Percentiles rank a stretch among this genome's conserved stretches.
Evolutionary conservation across 2,113 vertebrate genomes (phyloP).

Genomic region (Glaucomys volans): DNA sequence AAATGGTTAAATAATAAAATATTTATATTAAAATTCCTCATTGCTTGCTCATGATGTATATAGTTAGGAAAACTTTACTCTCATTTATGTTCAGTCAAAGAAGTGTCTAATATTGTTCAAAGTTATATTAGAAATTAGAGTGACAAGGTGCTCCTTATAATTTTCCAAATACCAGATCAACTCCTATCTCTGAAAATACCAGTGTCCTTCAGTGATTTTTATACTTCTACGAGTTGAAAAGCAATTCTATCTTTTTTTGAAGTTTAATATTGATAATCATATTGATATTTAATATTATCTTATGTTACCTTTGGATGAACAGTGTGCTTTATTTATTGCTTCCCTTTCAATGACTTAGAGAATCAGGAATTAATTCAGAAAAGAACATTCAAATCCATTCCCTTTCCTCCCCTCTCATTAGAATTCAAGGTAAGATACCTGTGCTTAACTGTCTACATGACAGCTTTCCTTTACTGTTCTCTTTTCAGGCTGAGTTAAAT

Average conservation of each 20-base stretch:
- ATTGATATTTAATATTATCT: neutral
- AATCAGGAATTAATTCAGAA: constrained; percentile 5
- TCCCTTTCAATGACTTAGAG: neutral
- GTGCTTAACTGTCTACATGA: neutral
- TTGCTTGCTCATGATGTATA: neutral
- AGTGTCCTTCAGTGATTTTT: neutral
- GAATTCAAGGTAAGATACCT: neutral
- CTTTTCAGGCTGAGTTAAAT: neutral
- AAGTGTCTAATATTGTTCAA: neutral
- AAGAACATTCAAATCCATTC: neutral
- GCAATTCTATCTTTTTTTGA: neutral
- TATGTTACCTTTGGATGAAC: neutral
- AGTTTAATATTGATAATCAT: neutral
- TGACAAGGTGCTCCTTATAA: neutral
- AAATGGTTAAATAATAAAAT: neutral
- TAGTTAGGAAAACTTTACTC: neutral
- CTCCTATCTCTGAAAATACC: neutral
- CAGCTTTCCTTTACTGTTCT: neutral
- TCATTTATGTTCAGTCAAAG: neutral
- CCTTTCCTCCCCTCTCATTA: neutral
- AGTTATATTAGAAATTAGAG: neutral
- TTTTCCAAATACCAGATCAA: neutral
- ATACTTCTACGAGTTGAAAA: neutral
- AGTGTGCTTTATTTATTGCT: neutral
- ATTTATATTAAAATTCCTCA: neutral